Percentiles rank a stretch among this genome's conserved stretches.
phyloP scores from a whole-genome alignment of 2,888 invertebrate species.

The Ptilodon capucinus region DNA sequence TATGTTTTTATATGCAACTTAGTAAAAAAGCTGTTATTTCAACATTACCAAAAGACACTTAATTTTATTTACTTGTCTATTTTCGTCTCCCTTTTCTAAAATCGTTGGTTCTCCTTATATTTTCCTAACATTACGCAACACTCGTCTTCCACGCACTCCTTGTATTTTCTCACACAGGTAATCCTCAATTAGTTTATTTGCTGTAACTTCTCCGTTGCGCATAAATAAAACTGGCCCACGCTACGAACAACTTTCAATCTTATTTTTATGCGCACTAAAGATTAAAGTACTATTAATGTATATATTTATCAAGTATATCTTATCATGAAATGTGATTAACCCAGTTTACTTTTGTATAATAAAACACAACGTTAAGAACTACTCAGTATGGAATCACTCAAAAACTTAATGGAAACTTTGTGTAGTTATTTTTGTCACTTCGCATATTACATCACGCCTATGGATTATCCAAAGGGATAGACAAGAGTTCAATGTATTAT shows the following conservation, averaged over 20 bases:
- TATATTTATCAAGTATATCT: conserved; percentile 49
- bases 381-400: conserved; percentile 57
- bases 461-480: no score
- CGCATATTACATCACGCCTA: no score
- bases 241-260: conserved; percentile 2
- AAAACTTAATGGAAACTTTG: conserved; percentile 34
- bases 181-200: conserved; percentile 31
- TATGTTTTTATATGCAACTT: no score
- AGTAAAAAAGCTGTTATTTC: no score
- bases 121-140: conserved; percentile 4
- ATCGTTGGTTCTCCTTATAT: neutral
- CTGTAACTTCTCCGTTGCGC: conserved; percentile 10
- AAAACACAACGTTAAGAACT: conserved; percentile 57
- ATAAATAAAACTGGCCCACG: conserved; percentile 12
- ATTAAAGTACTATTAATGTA: conserved; percentile 11
- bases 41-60: no score
- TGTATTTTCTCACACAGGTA: conserved; percentile 29
- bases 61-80: no score
- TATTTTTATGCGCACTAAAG: conserved; percentile 3
- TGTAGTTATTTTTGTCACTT: neutral
- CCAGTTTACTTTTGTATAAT: conserved; percentile 52
- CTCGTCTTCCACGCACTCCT: conserved; percentile 8
- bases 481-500: no score
- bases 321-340: conserved; percentile 65
- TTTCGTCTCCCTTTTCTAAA: no score